phyloP scores from a whole-genome alignment of 2,888 invertebrate species.

The Cerastis rubricosa region DNA sequence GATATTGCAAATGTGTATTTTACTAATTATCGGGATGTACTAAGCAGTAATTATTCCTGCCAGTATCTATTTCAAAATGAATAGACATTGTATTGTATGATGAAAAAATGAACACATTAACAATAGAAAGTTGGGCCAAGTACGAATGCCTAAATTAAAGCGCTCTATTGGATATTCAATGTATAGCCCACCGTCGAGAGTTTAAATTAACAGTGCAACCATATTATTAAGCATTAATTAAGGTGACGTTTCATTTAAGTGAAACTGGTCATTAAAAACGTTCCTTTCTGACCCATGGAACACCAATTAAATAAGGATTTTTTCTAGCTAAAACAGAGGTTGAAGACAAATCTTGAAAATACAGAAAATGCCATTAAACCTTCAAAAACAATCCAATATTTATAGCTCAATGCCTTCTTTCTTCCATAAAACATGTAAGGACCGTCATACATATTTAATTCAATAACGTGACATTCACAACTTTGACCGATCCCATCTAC shows the following conservation, averaged over 20 bases:
- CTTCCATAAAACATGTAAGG: background rate
- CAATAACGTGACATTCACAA: slow-evolving; percentile 29
- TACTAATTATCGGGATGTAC: slow-evolving; percentile 24
- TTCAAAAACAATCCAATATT: background rate
- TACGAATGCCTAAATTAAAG: background rate
- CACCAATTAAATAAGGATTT: background rate
- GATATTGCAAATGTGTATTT: slow-evolving; percentile 38
- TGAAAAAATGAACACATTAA: background rate
- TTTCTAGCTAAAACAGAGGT: background rate
- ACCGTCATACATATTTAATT: slow-evolving; percentile 22
- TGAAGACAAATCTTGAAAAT: background rate
- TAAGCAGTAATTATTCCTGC: background rate
- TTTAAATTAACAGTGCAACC: background rate
- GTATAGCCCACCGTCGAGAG: background rate
- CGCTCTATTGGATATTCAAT: background rate
- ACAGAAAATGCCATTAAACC: background rate
- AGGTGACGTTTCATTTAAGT: background rate
- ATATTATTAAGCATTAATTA: background rate
- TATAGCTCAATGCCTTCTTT: background rate
- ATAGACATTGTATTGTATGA: background rate
- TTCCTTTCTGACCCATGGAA: too few species aligned
- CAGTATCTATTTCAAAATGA: background rate
- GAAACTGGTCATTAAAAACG: background rate
- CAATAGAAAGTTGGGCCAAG: background rate
- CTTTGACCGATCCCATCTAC: slow-evolving; percentile 44